Evolutionary conservation across 1,140 invertebrate species (phyloP).

Genomic region (Brachionus koreanus): DNA sequence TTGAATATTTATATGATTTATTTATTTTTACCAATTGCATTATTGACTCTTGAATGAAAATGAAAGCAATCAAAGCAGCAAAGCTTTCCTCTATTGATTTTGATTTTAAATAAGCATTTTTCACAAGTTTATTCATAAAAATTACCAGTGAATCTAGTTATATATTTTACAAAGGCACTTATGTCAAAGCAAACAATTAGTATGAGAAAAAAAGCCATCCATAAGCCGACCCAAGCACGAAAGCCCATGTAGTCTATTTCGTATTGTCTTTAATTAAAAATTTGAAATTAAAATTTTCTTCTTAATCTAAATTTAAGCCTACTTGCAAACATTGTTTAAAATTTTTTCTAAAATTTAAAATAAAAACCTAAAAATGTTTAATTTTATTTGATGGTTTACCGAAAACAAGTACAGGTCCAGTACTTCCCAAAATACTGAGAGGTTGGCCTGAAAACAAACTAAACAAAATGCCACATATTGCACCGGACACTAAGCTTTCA

Average conservation of each 20-base stretch:
- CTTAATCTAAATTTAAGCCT: constrained; percentile 48
- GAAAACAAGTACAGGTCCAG: constrained; percentile 94
- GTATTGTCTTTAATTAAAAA: constrained; percentile 64
- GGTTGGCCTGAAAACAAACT: constrained; percentile 96
- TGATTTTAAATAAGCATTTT: background rate
- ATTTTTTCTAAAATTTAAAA: constrained; percentile 53
- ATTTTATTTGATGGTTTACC: constrained; percentile 94
- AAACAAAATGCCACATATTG: constrained; percentile 91
- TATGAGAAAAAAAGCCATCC: constrained; percentile 82
- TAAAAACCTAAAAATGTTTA: too few relatives aligned
- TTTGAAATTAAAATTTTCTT: background rate
- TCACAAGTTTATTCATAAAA: background rate
- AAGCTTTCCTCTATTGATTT: constrained; percentile 83
- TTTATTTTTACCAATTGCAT: constrained; percentile 56
- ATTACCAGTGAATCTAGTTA: constrained; percentile 70
- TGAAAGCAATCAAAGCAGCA: constrained; percentile 95
- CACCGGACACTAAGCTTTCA: constrained; percentile 91
- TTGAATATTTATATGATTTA: background rate
- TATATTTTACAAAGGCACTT: constrained; percentile 94
- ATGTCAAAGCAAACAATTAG: constrained; percentile 89
- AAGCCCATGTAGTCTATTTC: constrained; percentile 87
- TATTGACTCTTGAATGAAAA: constrained; percentile 93
- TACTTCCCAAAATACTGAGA: constrained; percentile 91
- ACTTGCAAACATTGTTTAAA: constrained; percentile 64
- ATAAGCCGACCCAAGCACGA: constrained; percentile 92